phyloP scores from a whole-genome alignment of 2,888 invertebrate species.

The Philereme transversata region DNA sequence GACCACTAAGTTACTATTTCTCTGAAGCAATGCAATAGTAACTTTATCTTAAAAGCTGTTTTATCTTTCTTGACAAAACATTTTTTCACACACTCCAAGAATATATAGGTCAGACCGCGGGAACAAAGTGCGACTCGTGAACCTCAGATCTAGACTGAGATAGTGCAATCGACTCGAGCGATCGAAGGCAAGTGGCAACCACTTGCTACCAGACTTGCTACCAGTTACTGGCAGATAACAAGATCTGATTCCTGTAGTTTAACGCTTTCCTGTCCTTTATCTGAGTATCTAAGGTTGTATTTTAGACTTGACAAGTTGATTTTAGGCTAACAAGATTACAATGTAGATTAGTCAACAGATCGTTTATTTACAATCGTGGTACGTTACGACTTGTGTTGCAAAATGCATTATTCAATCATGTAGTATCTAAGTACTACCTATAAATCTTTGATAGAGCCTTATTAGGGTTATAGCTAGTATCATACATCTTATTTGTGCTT shows the following conservation, averaged over 20 bases:
- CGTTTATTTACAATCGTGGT: no score
- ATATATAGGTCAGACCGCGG: slow-evolving; percentile 1
- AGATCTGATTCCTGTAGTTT: slow-evolving; percentile 10
- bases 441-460: no score
- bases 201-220: slow-evolving; percentile 5
- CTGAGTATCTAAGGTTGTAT: neutral
- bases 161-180: slow-evolving; percentile 26
- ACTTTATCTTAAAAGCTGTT: no score
- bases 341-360: neutral
- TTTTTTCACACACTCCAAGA: slow-evolving; percentile 2
- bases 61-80: neutral
- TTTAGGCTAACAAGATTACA: neutral
- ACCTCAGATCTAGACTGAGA: slow-evolving; percentile 27
- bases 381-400: no score
- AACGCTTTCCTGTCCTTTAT: slow-evolving; percentile 11
- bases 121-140: slow-evolving; percentile 3
- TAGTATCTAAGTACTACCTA: no score
- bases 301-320: neutral
- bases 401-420: no score
- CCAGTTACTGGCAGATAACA: slow-evolving; percentile 3
- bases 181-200: slow-evolving; percentile 21
- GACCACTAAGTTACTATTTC: no score
- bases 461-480: no score
- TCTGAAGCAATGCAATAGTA: no score
- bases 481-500: no score